Base-by-base conservation (phyloP, 2,797 vertebrate genomes). In the Pipistrellus kuhlii region DNA sequence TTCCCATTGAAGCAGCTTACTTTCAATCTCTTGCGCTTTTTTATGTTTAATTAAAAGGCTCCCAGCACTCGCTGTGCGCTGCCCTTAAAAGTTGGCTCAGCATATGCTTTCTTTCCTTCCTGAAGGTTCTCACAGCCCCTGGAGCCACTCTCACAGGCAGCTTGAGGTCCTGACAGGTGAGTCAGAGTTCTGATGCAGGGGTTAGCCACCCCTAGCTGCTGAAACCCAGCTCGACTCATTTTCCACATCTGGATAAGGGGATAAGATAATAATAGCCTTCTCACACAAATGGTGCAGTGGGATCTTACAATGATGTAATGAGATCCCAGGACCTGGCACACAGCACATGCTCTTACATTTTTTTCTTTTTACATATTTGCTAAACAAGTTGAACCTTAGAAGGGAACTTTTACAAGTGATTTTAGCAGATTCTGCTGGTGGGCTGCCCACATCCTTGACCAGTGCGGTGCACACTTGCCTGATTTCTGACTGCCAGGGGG, bases 31-130 rank as follows among this genome's bases (percentile, higher is more conserved):
- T 85, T 81, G 21, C 41, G 77, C 87, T 94, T 96, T 94, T 88
- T 75, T 76, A 76, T 51, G 23, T 93, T 97, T 96, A 96, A 97
- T 97, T 96, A 96, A 95, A 96, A 93, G 88, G 75, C 46, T 95
- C 57, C 91, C 73, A 85, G 94, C 71, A 77, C 66, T 93, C 76
- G 87, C 77, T 66, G 85, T 90, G 59, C 0, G 41, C 77, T 91
- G 77, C 64, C 81, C 35, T 94, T 80, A 48, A 89, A 94, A 94
- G 44, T 51, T 87, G 80, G 89, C 92, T 87, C n/a, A 82, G 73
- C 94, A 88, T 80, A 78, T 91, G 88, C 66, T 89, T 92, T 83
- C 80, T 91, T 51, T 53, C 85, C 84, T 84, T 92, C 21, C 73
- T 62, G 73, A 83, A 95, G 69, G 55, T 91, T 86, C 86, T 82